Conservation (phyloP, 1,140 invertebrate genomes). For the Heliconius hewitsoni region DNA sequence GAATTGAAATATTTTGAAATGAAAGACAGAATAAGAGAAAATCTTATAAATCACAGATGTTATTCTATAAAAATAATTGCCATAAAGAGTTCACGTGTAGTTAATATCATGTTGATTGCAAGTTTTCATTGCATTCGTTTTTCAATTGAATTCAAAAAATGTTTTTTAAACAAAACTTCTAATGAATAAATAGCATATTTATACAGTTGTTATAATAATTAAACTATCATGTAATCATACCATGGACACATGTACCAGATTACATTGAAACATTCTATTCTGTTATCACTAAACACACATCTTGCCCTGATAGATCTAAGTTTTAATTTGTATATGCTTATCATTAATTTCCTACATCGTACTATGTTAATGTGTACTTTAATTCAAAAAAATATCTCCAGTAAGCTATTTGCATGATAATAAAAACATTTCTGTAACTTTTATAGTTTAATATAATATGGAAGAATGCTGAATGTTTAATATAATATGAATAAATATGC, state of each 20-base stretch:
- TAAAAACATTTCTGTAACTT: neutral
- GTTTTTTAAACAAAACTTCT: neutral
- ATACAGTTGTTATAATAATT: neutral
- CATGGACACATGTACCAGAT: neutral
- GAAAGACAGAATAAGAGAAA: neutral
- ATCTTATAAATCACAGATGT: neutral
- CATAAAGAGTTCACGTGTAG: neutral
- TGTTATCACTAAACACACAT: slow-evolving; percentile 11
- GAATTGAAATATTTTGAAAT: neutral
- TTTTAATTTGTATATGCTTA: slow-evolving; percentile 10
- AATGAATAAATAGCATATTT: neutral
- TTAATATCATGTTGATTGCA: neutral
- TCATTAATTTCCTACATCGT: neutral
- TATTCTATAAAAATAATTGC: neutral
- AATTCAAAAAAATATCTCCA: neutral
- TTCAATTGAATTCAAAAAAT: neutral
- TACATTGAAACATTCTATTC: neutral
- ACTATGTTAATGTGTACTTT: neutral
- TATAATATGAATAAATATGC: neutral
- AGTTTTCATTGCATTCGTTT: neutral
- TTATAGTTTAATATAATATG: neutral
- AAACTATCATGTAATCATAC: neutral
- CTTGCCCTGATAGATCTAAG: slow-evolving; percentile 1
- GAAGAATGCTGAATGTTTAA: neutral
- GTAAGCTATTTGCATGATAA: neutral